Percentiles rank a stretch among this genome's conserved stretches.
phyloP scores from a whole-genome alignment of 2,888 invertebrate genomes.

The Agelastica alni region DNA sequence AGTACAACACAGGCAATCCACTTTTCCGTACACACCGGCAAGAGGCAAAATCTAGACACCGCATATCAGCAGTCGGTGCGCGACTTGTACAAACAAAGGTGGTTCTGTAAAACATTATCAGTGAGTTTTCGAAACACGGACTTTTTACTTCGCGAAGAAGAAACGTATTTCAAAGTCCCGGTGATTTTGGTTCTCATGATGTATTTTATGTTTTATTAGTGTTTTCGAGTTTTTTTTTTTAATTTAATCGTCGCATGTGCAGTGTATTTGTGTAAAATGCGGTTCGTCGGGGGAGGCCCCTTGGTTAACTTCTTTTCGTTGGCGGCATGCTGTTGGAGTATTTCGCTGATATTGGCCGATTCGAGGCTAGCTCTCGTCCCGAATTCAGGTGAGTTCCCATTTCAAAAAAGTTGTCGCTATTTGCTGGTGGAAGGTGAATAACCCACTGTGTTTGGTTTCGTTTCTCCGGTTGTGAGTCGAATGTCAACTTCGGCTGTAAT shows the following conservation, averaged over 20 bases:
- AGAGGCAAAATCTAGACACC: constrained; percentile 17
- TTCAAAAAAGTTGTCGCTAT: constrained; percentile 1
- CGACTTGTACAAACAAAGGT: not conserved
- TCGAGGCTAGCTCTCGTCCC: constrained; percentile 40
- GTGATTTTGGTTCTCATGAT: not conserved
- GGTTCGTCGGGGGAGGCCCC: constrained; percentile 46
- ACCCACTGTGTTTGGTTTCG: constrained; percentile 1
- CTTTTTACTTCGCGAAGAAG: not conserved
- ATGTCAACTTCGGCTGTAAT: constrained; percentile 11
- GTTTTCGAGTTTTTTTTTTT: not conserved
- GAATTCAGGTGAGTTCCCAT: constrained; percentile 31
- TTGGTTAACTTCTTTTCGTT: constrained; percentile 39
- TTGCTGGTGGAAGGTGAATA: constrained; percentile 17
- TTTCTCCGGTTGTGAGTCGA: constrained; percentile 5
- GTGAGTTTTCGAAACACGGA: not conserved
- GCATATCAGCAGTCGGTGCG: constrained; percentile 1
- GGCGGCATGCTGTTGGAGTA: constrained; percentile 45
- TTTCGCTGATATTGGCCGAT: constrained; percentile 43
- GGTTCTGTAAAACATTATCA: not conserved
- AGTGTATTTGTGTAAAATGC: constrained; percentile 44
- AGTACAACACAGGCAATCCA: constrained; percentile 17
- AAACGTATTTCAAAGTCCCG: not conserved
- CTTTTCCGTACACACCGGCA: constrained; percentile 17
- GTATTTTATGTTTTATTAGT: not conserved
- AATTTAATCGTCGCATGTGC: constrained; percentile 34